phyloP scores from a whole-genome alignment of 2,888 invertebrate genomes.

The Drosophila borealis region DNA sequence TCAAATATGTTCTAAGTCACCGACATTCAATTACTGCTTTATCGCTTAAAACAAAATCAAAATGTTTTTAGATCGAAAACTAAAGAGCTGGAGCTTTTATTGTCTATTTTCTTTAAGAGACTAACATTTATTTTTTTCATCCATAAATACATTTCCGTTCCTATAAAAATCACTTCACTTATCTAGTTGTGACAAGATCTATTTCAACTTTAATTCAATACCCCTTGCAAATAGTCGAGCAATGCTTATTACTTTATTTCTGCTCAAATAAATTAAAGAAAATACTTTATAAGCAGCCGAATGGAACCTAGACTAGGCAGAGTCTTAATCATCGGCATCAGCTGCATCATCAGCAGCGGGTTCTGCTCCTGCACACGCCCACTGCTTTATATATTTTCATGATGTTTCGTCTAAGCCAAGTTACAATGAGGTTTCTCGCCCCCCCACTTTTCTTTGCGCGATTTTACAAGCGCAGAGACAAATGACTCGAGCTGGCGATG shows the following conservation, averaged over 20 bases:
- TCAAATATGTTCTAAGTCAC: no score
- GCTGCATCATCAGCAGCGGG: slow-evolving; percentile 21
- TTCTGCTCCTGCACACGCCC: slow-evolving; percentile 67
- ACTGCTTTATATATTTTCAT: slow-evolving; percentile 60
- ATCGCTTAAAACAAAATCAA: no score
- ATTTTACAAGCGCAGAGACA: slow-evolving; percentile 77
- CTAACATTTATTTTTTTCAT: not conserved
- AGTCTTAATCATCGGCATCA: slow-evolving; percentile 45
- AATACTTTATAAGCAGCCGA: slow-evolving; percentile 35
- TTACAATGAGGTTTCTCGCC: slow-evolving; percentile 36
- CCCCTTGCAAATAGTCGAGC: not conserved
- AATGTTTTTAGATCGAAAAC: no score
- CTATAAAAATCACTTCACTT: not conserved
- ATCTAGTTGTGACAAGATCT: slow-evolving; percentile 44
- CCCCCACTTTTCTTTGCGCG: not conserved
- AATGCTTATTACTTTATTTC: slow-evolving; percentile 48
- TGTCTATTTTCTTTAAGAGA: no score
- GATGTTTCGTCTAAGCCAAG: slow-evolving; percentile 59
- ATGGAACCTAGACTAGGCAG: slow-evolving; percentile 19
- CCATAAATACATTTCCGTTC: slow-evolving; percentile 20
- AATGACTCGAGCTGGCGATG: slow-evolving; percentile 64
- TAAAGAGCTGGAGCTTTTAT: no score
- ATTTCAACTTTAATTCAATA: slow-evolving; percentile 49
- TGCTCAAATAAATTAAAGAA: slow-evolving; percentile 46
- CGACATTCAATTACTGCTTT: no score